These are phyloP conservation scores for Hydrophis major DNA, from an alignment of 2,797 vertebrate species.

Conservation along the genomic window DNA sequence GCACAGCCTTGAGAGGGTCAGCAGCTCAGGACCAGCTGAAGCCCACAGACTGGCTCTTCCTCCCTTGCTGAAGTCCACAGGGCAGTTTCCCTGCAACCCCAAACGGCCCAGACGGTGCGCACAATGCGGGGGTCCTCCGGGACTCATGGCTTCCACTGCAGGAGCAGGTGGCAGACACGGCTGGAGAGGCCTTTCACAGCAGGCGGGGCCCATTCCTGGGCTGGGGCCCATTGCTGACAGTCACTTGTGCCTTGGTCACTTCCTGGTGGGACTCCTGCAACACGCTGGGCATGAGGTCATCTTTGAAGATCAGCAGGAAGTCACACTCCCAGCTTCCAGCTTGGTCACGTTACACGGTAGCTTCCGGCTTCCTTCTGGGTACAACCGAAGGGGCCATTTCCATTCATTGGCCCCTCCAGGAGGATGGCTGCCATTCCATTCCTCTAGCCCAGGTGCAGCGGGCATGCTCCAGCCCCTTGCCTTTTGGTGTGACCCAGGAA, in stretches of 20 bases:
- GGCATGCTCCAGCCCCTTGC: not conserved
- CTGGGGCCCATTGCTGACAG: not conserved
- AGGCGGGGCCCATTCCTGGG: not conserved
- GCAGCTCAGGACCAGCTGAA: not conserved
- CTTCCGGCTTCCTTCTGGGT: not conserved
- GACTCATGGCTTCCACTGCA: not conserved
- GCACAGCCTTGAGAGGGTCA: not conserved
- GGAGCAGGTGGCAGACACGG: not conserved
- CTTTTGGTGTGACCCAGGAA: no score
- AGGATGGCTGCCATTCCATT: no score
- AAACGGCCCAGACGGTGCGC: not conserved
- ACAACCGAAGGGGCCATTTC: not conserved
- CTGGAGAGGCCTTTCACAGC: not conserved
- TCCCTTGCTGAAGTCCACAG: not conserved
- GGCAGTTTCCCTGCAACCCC: not conserved
- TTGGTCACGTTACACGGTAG: not conserved
- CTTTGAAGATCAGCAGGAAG: not conserved
- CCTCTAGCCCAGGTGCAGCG: not conserved
- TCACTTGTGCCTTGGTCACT: not conserved
- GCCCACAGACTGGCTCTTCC: not conserved
- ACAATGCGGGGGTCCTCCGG: not conserved
- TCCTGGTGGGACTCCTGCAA: not conserved
- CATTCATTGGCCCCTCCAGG: no score
- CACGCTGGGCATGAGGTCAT: not conserved
- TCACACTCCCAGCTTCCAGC: not conserved